Evolutionary conservation across 92 coral and sea anemone genomes (phyloP), one percentile per base, ranked within the genome.

Genomic region (Galaxea fascicularis): DNA sequence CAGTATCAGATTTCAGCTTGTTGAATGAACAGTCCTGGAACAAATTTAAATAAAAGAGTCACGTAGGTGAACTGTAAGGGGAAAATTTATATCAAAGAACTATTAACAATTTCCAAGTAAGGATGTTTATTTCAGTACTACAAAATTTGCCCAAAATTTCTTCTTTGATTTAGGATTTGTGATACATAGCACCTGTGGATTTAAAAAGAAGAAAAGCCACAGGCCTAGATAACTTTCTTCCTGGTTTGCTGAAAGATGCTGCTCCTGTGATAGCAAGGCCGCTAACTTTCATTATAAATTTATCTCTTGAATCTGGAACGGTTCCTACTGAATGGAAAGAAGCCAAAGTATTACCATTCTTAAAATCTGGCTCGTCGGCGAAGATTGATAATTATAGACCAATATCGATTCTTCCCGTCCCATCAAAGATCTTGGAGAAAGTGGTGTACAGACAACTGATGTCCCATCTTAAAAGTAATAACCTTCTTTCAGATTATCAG

Each of bases 391-490:
- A 76, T 54, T 85, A 84, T 57, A 58, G 82, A 53, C 83, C 76
- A 15, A 85, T 76, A 65, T 73, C 80, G 41, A 63, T 90, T 58
- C 83, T 90, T 66, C 85, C 93, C 30, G 29, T 79, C 52, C 56
- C 81, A 72, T 90, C 90, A 30, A 85, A 90, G 89, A 86, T 90
- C 66, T 53, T 86, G 84, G 90, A 86, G 25, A 86, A 78, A 67
- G 28, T 86, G 83, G 79, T 78, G n/a, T 79, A 52, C 46, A 86
- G 78, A 39, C 90, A 86, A 84, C 66, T 86, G 24, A 52, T 78
- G 84, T 79, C 76, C 20, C 76, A 78, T 31, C 18, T 89, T 25
- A 83, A 84, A 20, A 78, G 69, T 17, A 74, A 84, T 27, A 56
- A 69, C 52, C 77, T 82, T 39, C 80, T 73, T 44, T 83, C 78